Conservation (phyloP, 2,797 vertebrate genomes). For the Enteromius thamalakanensis region DNA sequence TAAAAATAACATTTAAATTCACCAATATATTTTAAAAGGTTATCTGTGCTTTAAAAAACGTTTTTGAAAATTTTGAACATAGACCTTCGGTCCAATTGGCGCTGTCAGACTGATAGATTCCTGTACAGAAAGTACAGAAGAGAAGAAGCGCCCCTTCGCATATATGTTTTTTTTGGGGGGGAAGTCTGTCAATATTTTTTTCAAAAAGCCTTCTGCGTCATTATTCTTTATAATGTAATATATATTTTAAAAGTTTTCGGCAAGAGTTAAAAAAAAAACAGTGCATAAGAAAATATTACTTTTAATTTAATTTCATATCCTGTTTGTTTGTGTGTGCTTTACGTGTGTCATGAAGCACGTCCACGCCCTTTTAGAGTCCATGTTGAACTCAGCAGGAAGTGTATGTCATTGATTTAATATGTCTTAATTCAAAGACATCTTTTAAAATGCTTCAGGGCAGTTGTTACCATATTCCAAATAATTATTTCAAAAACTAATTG, state of each 20-base stretch:
- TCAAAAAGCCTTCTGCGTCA: neutral
- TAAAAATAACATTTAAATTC: neutral
- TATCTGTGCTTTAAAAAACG: neutral
- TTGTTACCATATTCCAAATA: constrained; percentile 55
- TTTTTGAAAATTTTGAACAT: neutral
- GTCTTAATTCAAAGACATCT: constrained; percentile 83
- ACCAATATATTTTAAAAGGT: neutral
- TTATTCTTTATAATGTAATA: neutral
- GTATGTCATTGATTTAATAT: constrained; percentile 84
- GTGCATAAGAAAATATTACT: neutral
- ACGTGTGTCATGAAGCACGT: constrained; percentile 59
- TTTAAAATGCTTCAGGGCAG: constrained; percentile 73
- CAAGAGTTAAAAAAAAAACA: neutral
- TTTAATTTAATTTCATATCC: neutral
- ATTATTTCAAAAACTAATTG: constrained; percentile 19
- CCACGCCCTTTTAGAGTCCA: constrained; percentile 70
- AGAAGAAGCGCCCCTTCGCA: neutral
- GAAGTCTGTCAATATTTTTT: neutral
- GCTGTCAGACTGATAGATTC: neutral
- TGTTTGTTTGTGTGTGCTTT: constrained; percentile 19
- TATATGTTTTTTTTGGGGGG: neutral
- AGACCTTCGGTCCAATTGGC: neutral
- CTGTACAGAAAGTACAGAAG: neutral
- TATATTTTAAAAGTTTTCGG: neutral
- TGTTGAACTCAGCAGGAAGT: constrained; percentile 80